Base-by-base conservation (phyloP, 2,888 invertebrate species). In the Monochamus alternatus region DNA sequence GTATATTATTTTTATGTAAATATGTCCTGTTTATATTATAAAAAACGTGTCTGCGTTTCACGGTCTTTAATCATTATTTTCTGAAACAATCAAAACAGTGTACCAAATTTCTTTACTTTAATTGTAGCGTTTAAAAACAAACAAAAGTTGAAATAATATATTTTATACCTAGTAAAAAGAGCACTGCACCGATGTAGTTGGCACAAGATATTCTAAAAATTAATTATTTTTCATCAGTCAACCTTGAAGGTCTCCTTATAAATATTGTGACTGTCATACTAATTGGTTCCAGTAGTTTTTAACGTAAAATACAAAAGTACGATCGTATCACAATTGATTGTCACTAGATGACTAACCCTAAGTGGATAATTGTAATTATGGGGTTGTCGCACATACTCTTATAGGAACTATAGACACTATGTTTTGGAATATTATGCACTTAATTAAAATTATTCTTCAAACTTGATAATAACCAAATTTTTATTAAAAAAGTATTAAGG, bases 161-260 rank as follows among this genome's bases (percentile, higher is more conserved):
- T 22, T 43, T 63, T n/a, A n/a, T 14, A 32, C 12, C 5, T 10
- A n/a, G 62, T 43, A 38, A 43, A 63, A 63, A 63, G 43, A 62
- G n/a, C 12, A 8, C 43, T 43, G 62, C 62, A 63, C 38, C 32
- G 14, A 63, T 43, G 43, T 63, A 43, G n/a, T 60, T 60, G 60
- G 31, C 32, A n/a, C 38, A 59, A 59, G 31, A 4, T 38, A 14
- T 43, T 12, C 31, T 4, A 10, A n/a, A 38, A 63, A 9, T 63
- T 63, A 38, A 63, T 63, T 63, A 63, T 43, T 63, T 63, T 63
- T 63, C 62, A 43, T 22, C 62, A 43, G 32, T 63, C 43, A 63
- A 63, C 14, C 62, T 43, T 63, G 62, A 63, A 63, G 62, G 62
- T 43, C 38, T 5, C 3, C 47, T 43, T 38, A 63, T 63, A 31